Evolutionary conservation across 2,113 vertebrate genomes (phyloP), one percentile per base, ranked within the genome.

Genomic region (Macquaria ambigua): DNA sequence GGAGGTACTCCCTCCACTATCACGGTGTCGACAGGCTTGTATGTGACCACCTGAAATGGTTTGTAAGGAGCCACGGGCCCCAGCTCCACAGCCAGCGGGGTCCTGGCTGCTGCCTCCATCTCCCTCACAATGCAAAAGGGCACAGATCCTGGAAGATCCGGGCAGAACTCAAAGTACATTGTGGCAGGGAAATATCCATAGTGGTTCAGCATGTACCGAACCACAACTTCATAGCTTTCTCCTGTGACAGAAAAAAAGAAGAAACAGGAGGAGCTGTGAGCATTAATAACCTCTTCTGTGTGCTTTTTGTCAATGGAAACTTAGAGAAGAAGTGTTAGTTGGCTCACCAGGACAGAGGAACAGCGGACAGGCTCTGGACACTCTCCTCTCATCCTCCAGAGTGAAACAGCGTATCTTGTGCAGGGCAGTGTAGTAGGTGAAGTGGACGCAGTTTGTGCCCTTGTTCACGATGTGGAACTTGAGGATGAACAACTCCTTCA

Each of bases 111-210:
- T 0, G 93, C 97, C 1, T 96, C 95, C 1, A 99, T 3, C 34
- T 94, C 95, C 70, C 97, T 95, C 25, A 96, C 91, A 5, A 99
- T 96, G 87, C 90, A 94, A 93, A 99, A 98, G 12, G 92, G 87
- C 21, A 63, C 71, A 3, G 84, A 64, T 53, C 70, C 7, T 8
- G 74, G 85, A 0, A 83, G 79, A 69, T 95, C 96, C 4, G 94
- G 95, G 77, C 84, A 92, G 93, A 98, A 97, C 90, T 97, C 90
- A 3, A 97, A 97, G 85, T 94, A 81, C 90, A 99, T 43, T 0
- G 94, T 90, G 46, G 94, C 82, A 0, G 87, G 93, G 90, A 97
- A 98, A 93, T 89, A 96, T 5, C 97, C 98, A 0, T 95, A 94
- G 59, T 94, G 90, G n/a, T 50, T 28, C 34, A 96, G 87, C 28